Evolutionary conservation across 2,797 vertebrate genomes (phyloP), one percentile per base, ranked within the genome.

Genomic region (Chrosomus eos): DNA sequence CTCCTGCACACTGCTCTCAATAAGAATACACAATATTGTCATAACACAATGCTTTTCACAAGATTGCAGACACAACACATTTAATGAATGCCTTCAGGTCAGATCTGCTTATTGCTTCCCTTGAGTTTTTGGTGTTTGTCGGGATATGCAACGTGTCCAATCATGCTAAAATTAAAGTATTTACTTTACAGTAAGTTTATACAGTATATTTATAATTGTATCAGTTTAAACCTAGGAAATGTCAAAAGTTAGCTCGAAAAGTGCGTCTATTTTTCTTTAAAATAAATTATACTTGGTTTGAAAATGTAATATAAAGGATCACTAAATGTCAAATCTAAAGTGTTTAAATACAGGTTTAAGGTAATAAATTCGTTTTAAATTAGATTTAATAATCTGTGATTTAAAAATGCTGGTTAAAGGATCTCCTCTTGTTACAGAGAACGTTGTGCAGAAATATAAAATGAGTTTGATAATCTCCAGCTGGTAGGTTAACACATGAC

Each of bases 401-500:
- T 43, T 62, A 45, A 28, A 43, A 21, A 48, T 68, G 43, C 64
- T n/a, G 45, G 31, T 51, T 19, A 53, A 53, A 80, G 1, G n/a
- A n/a, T 48, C 64, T 80, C n/a, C 51, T 73, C 80, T 73, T 73
- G 68, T 45, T 73, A 48, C 19, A 62, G 38, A 58, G 21, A 51
- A 5, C 28, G 19, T 45, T 45, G 40, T 53, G 33, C 79, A 43
- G 45, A 38, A 28, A 48, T 51, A 33, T 66, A 43, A 80, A 28
- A 40, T 33, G 6, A 43, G 58, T 66, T 67, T 55, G 11, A 76
- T 83, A 43, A 55, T 53, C n/a, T n/a, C 62, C 82, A 43, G 48
- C 60, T 67, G 72, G 55, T 66, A 45, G 51, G 68, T 26, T 62
- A 26, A 64, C 70, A 64, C 71, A n/a, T 62, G 53, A 53, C 43